These are phyloP conservation scores for Paragorgia papillata DNA, from an alignment of 92 coral and sea anemone species.

Conservation along the genomic window DNA sequence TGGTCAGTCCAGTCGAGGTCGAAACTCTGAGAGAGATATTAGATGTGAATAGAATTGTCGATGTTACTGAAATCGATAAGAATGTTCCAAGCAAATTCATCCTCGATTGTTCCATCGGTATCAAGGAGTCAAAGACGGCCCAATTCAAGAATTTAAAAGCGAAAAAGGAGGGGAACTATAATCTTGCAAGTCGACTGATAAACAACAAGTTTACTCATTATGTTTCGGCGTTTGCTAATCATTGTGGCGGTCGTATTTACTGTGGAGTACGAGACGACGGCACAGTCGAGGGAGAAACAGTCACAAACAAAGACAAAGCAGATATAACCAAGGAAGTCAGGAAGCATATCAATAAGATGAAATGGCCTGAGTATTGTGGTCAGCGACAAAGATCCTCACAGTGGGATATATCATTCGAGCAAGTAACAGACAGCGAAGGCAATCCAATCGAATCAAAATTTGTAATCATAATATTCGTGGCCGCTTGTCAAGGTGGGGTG, in stretches of 20 bases:
- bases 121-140: slow-evolving; percentile 25
- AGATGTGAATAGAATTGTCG: slow-evolving; percentile 33
- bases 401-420: slow-evolving; percentile 39
- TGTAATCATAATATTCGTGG: slow-evolving; percentile 28
- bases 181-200: slow-evolving; percentile 49
- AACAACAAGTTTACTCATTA: slow-evolving; percentile 49
- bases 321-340: background rate
- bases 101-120: background rate
- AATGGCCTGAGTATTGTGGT: slow-evolving; percentile 10
- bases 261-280: slow-evolving; percentile 47
- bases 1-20: slow-evolving; percentile 8
- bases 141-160: background rate
- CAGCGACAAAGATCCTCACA: slow-evolving; percentile 31
- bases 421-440: slow-evolving; percentile 7
- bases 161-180: slow-evolving; percentile 16
- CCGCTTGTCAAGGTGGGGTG: slow-evolving; percentile 48
- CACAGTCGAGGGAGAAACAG: slow-evolving; percentile 34
- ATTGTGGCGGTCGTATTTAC: slow-evolving; percentile 52
- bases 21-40: slow-evolving; percentile 14
- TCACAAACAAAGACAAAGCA: slow-evolving; percentile 4
- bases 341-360: background rate
- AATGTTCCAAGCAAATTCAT: slow-evolving; percentile 22
- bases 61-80: slow-evolving; percentile 29
- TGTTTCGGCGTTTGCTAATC: slow-evolving; percentile 55
- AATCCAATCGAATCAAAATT: slow-evolving; percentile 10